These are phyloP conservation scores for Lota lota DNA, from an alignment of 2,113 vertebrate genomes.

Conservation along the genomic window DNA sequence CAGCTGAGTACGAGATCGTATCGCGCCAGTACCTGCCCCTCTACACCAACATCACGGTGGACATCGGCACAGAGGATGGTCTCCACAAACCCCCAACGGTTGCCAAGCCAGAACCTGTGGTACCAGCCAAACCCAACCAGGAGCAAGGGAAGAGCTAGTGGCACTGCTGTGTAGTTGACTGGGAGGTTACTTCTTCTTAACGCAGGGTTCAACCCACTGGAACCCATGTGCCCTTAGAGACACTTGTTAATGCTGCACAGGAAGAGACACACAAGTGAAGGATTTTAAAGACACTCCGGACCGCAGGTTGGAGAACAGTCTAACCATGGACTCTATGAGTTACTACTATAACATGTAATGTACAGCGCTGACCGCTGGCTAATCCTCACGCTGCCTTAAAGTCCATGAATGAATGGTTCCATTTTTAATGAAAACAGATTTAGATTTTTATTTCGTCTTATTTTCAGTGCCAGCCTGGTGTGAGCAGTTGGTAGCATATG, in stretches of 20 bases:
- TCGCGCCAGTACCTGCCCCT: slow-evolving; percentile 70
- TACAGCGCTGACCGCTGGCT: slow-evolving; percentile 52
- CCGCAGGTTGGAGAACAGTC: slow-evolving; percentile 10
- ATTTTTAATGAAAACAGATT: neutral
- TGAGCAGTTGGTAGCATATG: too few species aligned
- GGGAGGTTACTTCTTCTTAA: neutral
- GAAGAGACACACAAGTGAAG: neutral
- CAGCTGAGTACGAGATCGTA: slow-evolving; percentile 65
- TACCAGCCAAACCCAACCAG: neutral
- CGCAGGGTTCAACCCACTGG: neutral
- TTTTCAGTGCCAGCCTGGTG: neutral
- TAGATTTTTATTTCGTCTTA: neutral
- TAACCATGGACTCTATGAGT: slow-evolving; percentile 65
- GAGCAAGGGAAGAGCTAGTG: neutral
- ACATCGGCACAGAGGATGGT: slow-evolving; percentile 67
- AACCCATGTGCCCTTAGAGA: neutral
- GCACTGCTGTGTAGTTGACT: neutral
- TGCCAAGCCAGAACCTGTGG: slow-evolving; percentile 10
- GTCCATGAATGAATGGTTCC: slow-evolving; percentile 13
- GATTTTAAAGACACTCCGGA: neutral
- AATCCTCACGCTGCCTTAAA: slow-evolving; percentile 71
- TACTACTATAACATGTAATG: slow-evolving; percentile 35
- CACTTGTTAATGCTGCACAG: neutral
- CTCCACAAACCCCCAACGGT: slow-evolving; percentile 18
- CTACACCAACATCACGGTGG: slow-evolving; percentile 81